Evolutionary conservation across 92 coral and sea anemone genomes (phyloP), one percentile per base, ranked within the genome.

Genomic region (Virgularia gustaviana): DNA sequence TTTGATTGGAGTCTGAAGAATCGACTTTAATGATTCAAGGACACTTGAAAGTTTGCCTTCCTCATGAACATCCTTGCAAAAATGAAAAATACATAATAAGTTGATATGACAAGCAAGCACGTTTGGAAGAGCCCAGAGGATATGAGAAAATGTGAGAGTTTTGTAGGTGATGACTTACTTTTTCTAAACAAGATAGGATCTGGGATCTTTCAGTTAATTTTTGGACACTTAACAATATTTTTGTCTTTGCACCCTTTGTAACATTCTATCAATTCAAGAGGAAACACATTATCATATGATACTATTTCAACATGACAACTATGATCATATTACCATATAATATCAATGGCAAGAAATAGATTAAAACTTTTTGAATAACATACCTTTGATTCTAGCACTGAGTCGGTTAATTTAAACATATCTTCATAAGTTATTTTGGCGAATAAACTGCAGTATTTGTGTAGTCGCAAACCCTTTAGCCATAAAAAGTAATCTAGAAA

Each of bases 241-340:
- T 94, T 67, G 88, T 94, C 82, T 89, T 79, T 28, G 99, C 99
- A n/a, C 99, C 99, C 71, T 82, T 94, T 8, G 99, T 94, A n/a
- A 94, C 95, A 64, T 82, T 87, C 92, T 87, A n/a, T n/a, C n/a
- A n/a, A n/a, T n/a, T n/a, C n/a, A n/a, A n/a, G n/a, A n/a, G n/a
- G n/a, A n/a, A n/a, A n/a, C n/a, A n/a, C n/a, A n/a, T n/a, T n/a
- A n/a, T n/a, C n/a, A n/a, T n/a, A n/a, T n/a, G n/a, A n/a, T n/a
- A n/a, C n/a, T n/a, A n/a, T n/a, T n/a, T n/a, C n/a, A n/a, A n/a
- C n/a, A n/a, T n/a, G n/a, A n/a, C n/a, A n/a, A n/a, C n/a, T n/a
- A n/a, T n/a, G n/a, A n/a, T n/a, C n/a, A n/a, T n/a, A n/a, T n/a
- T n/a, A n/a, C n/a, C n/a, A n/a, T n/a, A n/a, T n/a, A n/a, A n/a